These are phyloP conservation scores for Chinchilla lanigera DNA, from an alignment of 2,113 vertebrate genomes.

Conservation along the genomic window DNA sequence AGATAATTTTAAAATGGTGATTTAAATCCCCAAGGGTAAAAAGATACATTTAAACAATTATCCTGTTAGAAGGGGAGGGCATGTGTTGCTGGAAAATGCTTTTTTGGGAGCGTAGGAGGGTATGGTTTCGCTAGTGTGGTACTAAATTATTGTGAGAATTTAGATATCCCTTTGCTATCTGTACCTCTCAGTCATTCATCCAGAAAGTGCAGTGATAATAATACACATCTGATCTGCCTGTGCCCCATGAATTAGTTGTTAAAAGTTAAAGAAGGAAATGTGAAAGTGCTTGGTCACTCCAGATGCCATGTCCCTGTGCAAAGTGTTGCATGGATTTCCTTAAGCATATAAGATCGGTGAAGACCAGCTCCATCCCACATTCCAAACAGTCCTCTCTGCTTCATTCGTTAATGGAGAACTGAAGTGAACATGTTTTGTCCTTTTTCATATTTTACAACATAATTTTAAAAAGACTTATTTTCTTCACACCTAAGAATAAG, in stretches of 20 bases:
- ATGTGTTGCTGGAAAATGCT: not conserved
- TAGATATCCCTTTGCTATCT: not conserved
- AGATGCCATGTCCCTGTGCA: not conserved
- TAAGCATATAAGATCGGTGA: not conserved
- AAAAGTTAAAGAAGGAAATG: not conserved
- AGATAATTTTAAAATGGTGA: not conserved
- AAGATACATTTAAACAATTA: not conserved
- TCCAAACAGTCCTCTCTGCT: not conserved
- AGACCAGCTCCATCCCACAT: not conserved
- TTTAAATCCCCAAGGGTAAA: not conserved
- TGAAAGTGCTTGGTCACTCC: not conserved
- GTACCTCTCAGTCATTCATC: not conserved
- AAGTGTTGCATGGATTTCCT: fast-evolving
- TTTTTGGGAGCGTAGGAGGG: too few relatives aligned
- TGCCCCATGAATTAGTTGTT: not conserved
- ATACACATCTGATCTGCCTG: not conserved
- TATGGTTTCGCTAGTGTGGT: not conserved
- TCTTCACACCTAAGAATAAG: not conserved
- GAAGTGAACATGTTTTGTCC: not conserved
- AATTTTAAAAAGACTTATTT: not conserved
- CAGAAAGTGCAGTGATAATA: not conserved
- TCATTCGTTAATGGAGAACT: not conserved
- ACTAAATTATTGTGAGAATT: not conserved
- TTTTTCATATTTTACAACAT: slow-evolving; percentile 9
- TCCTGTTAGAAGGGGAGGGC: not conserved